Percentiles rank a stretch among this genome's conserved stretches.
Evolutionary conservation across 2,888 invertebrate genomes (phyloP).

Genomic region (Magallana nippona): DNA sequence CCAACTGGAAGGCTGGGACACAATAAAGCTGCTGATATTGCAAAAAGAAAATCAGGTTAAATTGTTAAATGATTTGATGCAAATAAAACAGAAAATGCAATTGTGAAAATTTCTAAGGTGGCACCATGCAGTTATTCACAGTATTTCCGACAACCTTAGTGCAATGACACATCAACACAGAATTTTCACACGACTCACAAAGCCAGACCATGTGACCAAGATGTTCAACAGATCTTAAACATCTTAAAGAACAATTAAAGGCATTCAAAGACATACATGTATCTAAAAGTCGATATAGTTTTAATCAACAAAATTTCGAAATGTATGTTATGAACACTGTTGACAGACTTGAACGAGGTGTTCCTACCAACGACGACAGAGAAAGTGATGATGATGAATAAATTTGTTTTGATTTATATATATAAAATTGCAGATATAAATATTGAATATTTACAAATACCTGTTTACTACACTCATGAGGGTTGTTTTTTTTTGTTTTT

Average conservation of each 20-base stretch:
- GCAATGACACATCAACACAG: background rate
- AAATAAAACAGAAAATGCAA: conserved; percentile 49
- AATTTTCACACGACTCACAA: conserved; percentile 5
- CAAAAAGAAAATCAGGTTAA: conserved; percentile 53
- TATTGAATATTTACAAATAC: conserved; percentile 8
- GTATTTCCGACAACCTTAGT: conserved; percentile 25
- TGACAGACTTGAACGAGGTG: background rate
- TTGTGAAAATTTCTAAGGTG: conserved; percentile 33
- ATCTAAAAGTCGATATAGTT: background rate
- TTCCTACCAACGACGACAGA: conserved; percentile 4
- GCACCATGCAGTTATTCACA: conserved; percentile 41
- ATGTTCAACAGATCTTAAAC: too few relatives aligned
- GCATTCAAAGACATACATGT: conserved; percentile 7
- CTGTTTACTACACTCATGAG: background rate
- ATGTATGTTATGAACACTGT: conserved; percentile 12
- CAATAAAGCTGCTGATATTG: conserved; percentile 50
- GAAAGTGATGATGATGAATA: background rate
- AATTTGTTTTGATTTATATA: background rate
- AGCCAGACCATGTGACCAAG: background rate
- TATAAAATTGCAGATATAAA: conserved; percentile 7
- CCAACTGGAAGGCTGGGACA: conserved; percentile 41
- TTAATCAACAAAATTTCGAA: conserved; percentile 8
- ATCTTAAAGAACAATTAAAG: background rate
- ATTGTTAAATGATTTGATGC: conserved; percentile 42
- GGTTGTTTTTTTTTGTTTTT: too few relatives aligned